Base-by-base conservation (phyloP, 2,797 vertebrate genomes). In the Betta splendens region DNA sequence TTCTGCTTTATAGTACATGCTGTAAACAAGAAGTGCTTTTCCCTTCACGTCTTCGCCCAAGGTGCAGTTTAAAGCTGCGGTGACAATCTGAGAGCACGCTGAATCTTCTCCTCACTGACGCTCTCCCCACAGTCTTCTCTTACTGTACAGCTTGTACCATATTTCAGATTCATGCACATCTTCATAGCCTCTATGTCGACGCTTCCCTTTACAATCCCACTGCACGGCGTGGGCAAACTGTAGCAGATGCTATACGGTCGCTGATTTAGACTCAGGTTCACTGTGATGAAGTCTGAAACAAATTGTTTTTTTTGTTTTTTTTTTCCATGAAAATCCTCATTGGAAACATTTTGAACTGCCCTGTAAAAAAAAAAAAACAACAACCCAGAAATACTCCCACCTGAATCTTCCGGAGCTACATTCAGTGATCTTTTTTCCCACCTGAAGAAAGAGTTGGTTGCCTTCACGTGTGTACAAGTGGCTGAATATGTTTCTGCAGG, bases 81-180 rank as follows among this genome's bases (percentile, higher is more conserved):
- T 79, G 79, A 71, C 66, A 71, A 55, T 65, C 42, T 63, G 66
- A 67, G 55, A 72, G 42, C 64, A 32, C 47, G 40, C 50, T 32
- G 21, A 70, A 70, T 55, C 25, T 35, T 35, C 52, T 28, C 31
- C 42, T 43, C 36, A 10, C 59, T 17, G n/a, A 45, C 22, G 12
- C 63, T 76, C 56, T 65, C 53, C 53, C 58, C 17, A 48, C 36
- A 35, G 52, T 52, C 21, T 50, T 37, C 44, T 11, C 26, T 40
- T 11, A n/a, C n/a, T n/a, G n/a, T n/a, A 7, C 40, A 51, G 66
- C 29, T 26, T 36, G 45, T 36, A 22, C 44, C 39, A 17, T 25
- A 45, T 62, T 62, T 54, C 44, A 44, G n/a, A 68, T 59, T 53
- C 25, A 64, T 33, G n/a, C 51, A 37, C 45, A 47, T 61, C 49